phyloP scores from a whole-genome alignment of 2,113 vertebrate species.

The Festucalex cinctus region DNA sequence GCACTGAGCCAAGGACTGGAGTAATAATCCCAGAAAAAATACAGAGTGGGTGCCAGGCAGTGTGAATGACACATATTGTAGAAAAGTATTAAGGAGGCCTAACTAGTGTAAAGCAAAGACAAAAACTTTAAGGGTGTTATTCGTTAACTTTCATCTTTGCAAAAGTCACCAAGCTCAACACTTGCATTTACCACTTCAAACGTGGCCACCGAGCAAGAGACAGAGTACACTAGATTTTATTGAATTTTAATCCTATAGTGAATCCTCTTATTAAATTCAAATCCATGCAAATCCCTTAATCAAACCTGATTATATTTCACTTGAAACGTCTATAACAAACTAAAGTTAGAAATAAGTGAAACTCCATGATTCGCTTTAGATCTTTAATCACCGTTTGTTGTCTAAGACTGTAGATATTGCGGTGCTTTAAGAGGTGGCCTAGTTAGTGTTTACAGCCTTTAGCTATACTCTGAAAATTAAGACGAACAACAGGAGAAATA shows the following conservation, averaged over 20 bases:
- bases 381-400: slow-evolving; percentile 18
- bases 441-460: slow-evolving; percentile 11
- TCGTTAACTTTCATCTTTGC: neutral
- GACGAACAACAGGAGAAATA: slow-evolving; percentile 5
- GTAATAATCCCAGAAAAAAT: no score
- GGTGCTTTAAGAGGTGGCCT: neutral
- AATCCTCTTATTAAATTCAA: slow-evolving; percentile 29
- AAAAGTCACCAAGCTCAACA: neutral
- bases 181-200: neutral
- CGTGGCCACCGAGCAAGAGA: neutral
- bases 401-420: slow-evolving; percentile 3
- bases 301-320: slow-evolving; percentile 27
- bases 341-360: slow-evolving; percentile 16
- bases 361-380: slow-evolving; percentile 1
- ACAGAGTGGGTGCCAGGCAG: neutral
- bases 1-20: no score
- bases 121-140: neutral
- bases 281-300: slow-evolving; percentile 26
- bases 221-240: slow-evolving; percentile 8
- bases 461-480: slow-evolving; percentile 5
- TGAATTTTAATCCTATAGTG: slow-evolving; percentile 18
- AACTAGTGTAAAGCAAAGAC: neutral
- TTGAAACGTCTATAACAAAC: slow-evolving; percentile 19
- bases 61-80: neutral
- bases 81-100: neutral